phyloP scores from a whole-genome alignment of 2,113 vertebrate genomes.

The Marmota flaviventris region DNA sequence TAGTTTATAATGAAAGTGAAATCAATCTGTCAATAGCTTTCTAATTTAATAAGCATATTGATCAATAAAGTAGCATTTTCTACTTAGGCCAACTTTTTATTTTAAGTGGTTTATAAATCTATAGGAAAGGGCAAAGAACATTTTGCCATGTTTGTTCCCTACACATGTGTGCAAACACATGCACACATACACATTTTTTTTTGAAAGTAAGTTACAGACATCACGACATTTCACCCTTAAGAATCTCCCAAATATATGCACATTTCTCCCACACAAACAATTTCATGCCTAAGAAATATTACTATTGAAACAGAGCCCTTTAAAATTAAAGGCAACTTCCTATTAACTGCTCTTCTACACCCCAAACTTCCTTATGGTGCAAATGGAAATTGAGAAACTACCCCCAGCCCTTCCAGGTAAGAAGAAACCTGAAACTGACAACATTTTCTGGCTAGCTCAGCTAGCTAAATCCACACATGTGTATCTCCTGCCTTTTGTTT shows the following conservation, averaged over 20 bases:
- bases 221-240: background rate
- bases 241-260: background rate
- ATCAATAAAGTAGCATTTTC: background rate
- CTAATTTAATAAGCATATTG: background rate
- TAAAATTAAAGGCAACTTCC: too few relatives aligned
- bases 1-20: background rate
- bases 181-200: background rate
- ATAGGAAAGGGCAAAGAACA: background rate
- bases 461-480: background rate
- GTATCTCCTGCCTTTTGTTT: background rate
- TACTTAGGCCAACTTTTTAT: background rate
- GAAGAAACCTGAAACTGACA: background rate
- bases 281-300: background rate
- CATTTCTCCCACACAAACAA: conserved; percentile 16
- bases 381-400: background rate
- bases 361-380: too few relatives aligned
- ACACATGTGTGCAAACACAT: background rate
- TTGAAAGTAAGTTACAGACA: conserved; percentile 41
- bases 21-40: background rate
- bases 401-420: too few relatives aligned
- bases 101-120: conserved; percentile 4
- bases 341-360: too few relatives aligned
- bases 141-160: background rate
- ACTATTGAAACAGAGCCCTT: too few relatives aligned
- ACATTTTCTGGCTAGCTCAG: background rate